Evolutionary conservation across 2,797 vertebrate species (phyloP), one percentile per base, ranked within the genome.

Genomic region (Harpagifer antarcticus): DNA sequence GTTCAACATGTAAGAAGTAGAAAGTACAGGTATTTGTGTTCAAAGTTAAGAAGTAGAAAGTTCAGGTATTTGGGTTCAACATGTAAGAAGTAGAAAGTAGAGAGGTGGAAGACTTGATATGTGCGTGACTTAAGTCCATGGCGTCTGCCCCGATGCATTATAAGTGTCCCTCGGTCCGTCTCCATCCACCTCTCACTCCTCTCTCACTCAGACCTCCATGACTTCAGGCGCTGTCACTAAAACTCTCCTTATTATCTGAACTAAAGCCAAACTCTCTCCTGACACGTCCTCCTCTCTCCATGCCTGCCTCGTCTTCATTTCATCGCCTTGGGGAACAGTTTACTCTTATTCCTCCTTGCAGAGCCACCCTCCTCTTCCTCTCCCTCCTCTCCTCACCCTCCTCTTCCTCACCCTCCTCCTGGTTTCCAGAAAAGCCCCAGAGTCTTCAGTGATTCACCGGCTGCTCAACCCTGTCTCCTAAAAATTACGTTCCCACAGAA

Each of bases 101-200:
- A 45, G 59, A 56, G 11, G 14, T 12, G 3, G 47, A 10, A 77
- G 83, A 33, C 71, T 44, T 0, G 12, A 61, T 31, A 61, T 64
- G 44, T 47, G 2, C 63, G 58, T 27, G 73, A 68, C 53, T 84
- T 53, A 55, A 63, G 77, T 43, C 43, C 48, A 60, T 63, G 75
- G 70, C 83, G 66, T 68, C 78, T 62, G 79, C 58, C 76, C 79
- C 64, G 71, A 68, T 78, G 89, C 81, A 64, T 88, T 72, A 74
- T 4, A 33, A 56, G 17, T 48, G 16, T 61, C 61, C 81, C 81
- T 73, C 71, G 84, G 84, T 83, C 82, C 27, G 40, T 72, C 75
- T 49, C 68, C 59, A 58, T 66, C 13, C 60, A n/a, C 44, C 49
- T 62, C 62, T 57, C 62, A 45, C 16, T 3, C 44, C 62, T 63